phyloP scores from a whole-genome alignment of 2,113 vertebrate genomes.

The Phyllostomus discolor region DNA sequence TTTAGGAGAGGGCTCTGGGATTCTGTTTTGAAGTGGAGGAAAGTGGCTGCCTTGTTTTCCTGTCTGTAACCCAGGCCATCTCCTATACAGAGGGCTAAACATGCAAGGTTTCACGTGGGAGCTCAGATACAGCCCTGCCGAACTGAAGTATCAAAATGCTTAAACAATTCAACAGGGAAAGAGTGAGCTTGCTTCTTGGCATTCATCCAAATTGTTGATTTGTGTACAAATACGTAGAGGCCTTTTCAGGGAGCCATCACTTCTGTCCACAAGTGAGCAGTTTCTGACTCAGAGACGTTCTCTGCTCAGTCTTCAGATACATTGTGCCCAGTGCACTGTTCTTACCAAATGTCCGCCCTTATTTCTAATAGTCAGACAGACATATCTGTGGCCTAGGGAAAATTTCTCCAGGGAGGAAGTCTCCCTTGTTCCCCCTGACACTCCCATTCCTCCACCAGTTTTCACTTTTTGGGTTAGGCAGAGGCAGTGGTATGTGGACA shows the following conservation, averaged over 20 bases:
- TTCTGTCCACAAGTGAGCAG: neutral
- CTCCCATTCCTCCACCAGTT: neutral
- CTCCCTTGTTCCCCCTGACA: neutral
- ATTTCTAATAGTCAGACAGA: slow-evolving; percentile 36
- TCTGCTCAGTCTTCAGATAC: neutral
- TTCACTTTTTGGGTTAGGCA: slow-evolving; percentile 34
- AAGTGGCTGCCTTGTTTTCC: neutral
- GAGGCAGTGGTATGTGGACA: neutral
- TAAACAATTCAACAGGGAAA: slow-evolving; percentile 8
- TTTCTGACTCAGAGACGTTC: neutral
- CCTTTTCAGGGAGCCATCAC: slow-evolving; percentile 41
- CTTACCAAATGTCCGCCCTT: slow-evolving; percentile 8
- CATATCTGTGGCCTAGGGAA: neutral
- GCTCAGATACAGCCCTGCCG: neutral
- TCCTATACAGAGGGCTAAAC: neutral
- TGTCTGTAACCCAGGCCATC: neutral
- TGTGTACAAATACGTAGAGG: neutral
- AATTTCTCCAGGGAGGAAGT: slow-evolving; percentile 28
- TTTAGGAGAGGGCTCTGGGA: neutral
- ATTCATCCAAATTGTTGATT: neutral
- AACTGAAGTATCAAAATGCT: slow-evolving; percentile 3
- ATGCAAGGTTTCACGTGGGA: neutral
- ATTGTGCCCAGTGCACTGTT: neutral
- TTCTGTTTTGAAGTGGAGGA: neutral
- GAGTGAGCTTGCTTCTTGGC: neutral